These are phyloP conservation scores for Rana temporaria DNA, from an alignment of 2,113 vertebrate species.

Conservation along the genomic window DNA sequence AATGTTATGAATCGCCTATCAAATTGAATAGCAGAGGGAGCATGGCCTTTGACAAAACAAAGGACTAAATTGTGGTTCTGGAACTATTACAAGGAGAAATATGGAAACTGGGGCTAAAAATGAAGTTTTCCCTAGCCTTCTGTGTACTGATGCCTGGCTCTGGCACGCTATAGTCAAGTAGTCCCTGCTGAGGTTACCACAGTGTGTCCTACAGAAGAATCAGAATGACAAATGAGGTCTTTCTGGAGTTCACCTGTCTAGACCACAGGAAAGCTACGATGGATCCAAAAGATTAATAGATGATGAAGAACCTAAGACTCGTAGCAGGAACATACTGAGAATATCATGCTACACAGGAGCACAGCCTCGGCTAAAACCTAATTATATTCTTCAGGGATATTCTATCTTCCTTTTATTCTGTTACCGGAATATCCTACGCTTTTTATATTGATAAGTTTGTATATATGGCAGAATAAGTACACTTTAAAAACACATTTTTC, in stretches of 20 bases:
- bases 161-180: not conserved
- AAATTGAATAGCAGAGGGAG: no score
- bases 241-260: slow-evolving; percentile 42
- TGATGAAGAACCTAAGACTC: slow-evolving; percentile 3
- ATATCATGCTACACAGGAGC: not conserved
- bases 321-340: not conserved
- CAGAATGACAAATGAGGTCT: slow-evolving; percentile 35
- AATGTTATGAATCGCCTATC: no score
- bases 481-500: no score
- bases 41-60: no score
- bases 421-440: no score
- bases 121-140: no score
- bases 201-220: slow-evolving; percentile 10
- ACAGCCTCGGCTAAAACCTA: not conserved
- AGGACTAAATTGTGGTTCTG: no score
- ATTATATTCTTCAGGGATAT: not conserved
- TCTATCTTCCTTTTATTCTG: no score
- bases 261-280: slow-evolving; percentile 19
- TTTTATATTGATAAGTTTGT: no score
- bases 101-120: no score
- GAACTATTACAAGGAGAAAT: no score
- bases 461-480: no score
- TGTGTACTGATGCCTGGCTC: not conserved
- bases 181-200: not conserved
- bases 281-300: slow-evolving; percentile 40